phyloP scores from a whole-genome alignment of 2,113 vertebrate species.

The Amazona vittata region DNA sequence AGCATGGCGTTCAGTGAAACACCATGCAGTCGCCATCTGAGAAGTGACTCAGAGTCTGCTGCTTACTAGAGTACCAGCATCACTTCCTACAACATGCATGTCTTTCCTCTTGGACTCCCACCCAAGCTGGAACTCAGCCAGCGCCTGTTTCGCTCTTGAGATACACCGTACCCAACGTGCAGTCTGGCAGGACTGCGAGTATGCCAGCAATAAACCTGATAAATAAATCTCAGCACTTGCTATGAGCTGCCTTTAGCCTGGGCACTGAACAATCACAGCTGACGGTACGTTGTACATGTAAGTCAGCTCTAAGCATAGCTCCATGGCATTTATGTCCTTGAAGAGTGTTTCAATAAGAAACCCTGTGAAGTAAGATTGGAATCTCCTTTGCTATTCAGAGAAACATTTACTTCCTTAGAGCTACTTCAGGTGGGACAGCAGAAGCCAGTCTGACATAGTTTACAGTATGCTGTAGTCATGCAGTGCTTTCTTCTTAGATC shows the following conservation, averaged over 20 bases:
- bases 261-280: constrained; percentile 1
- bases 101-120: constrained; percentile 29
- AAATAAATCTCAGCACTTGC: neutral
- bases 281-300: neutral
- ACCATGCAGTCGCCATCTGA: neutral
- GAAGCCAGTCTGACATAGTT: neutral
- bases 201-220: neutral
- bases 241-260: neutral
- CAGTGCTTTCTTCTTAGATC: neutral
- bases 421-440: neutral
- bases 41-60: constrained; percentile 41
- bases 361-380: neutral
- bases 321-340: neutral
- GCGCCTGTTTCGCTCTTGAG: constrained; percentile 6
- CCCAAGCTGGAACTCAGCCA: constrained; percentile 20
- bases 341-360: neutral
- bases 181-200: constrained; percentile 3
- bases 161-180: neutral
- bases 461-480: neutral
- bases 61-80: constrained; percentile 15
- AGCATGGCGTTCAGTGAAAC: neutral
- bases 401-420: neutral
- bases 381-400: neutral
- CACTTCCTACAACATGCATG: constrained; percentile 22
- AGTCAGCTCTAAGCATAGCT: neutral